phyloP scores from a whole-genome alignment of 2,113 vertebrate species.

The Nematolebias whitei region DNA sequence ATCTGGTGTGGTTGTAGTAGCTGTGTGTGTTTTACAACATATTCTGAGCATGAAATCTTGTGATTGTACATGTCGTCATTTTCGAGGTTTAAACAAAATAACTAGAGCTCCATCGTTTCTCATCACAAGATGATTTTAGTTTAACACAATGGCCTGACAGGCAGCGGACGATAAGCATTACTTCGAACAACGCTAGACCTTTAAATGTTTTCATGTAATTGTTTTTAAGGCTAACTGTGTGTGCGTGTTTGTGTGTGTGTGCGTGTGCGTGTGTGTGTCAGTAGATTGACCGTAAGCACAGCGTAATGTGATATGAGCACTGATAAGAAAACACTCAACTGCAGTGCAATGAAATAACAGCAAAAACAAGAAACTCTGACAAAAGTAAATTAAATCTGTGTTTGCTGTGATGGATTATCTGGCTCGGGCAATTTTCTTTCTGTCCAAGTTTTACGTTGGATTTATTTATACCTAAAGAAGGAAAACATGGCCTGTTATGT shows the following conservation, averaged over 20 bases:
- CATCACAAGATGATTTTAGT: too few species aligned
- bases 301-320: slow-evolving; percentile 58
- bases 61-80: too few species aligned
- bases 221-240: slow-evolving; percentile 20
- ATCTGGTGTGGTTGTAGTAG: too few species aligned
- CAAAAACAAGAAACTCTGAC: slow-evolving; percentile 65
- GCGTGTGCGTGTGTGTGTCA: slow-evolving; percentile 21
- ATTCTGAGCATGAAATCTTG: too few species aligned
- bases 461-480: slow-evolving; percentile 7
- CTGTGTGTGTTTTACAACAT: too few species aligned
- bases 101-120: too few species aligned
- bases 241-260: slow-evolving; percentile 17
- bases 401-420: slow-evolving; percentile 63
- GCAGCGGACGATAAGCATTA: too few species aligned
- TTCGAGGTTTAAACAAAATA: too few species aligned
- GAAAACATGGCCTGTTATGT: slow-evolving; percentile 32
- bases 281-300: slow-evolving; percentile 55
- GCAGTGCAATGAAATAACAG: slow-evolving; percentile 54
- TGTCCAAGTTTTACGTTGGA: slow-evolving; percentile 32
- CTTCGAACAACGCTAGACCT: too few species aligned
- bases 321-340: slow-evolving; percentile 65
- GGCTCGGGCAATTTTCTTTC: slow-evolving; percentile 48
- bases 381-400: slow-evolving; percentile 70
- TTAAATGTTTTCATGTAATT: slow-evolving; percentile 3
- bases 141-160: too few species aligned